These are phyloP conservation scores for Pseudotriccus pelzelni DNA, from an alignment of 2,797 vertebrate species.

Conservation along the genomic window DNA sequence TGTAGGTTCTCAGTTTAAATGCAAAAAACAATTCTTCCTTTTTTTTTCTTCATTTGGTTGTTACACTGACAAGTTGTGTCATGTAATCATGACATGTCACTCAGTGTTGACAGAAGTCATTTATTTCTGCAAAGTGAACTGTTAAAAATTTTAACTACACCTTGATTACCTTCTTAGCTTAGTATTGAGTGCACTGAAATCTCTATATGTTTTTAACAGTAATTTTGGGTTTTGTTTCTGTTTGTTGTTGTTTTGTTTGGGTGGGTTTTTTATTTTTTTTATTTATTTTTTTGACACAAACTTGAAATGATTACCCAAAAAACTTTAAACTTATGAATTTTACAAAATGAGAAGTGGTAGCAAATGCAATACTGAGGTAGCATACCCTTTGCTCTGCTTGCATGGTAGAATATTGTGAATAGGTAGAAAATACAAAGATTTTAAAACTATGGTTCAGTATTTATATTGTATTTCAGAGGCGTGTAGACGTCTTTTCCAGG, in stretches of 20 bases:
- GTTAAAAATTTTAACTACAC: neutral
- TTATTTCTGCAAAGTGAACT: neutral
- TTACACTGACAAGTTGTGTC: neutral
- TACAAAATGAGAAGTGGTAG: neutral
- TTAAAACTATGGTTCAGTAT: neutral
- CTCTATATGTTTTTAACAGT: neutral
- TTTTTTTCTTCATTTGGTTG: neutral
- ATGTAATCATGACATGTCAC: neutral
- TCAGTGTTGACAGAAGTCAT: neutral
- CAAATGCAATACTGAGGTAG: neutral
- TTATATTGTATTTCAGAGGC: neutral
- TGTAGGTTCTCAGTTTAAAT: neutral
- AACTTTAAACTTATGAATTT: neutral
- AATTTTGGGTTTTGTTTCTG: neutral
- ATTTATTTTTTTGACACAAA: neutral
- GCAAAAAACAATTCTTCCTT: neutral
- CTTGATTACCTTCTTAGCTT: neutral
- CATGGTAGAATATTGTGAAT: neutral
- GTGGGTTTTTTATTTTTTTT: neutral
- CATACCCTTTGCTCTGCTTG: neutral
- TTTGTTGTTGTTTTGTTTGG: neutral
- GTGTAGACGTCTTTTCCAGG: neutral
- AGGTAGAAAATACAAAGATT: neutral
- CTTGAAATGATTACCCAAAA: neutral
- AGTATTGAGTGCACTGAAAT: neutral